Percentiles rank a stretch among this genome's conserved stretches.
Evolutionary conservation across 2,888 invertebrate genomes (phyloP).

Genomic region (Nephrocerus scutellatus): DNA sequence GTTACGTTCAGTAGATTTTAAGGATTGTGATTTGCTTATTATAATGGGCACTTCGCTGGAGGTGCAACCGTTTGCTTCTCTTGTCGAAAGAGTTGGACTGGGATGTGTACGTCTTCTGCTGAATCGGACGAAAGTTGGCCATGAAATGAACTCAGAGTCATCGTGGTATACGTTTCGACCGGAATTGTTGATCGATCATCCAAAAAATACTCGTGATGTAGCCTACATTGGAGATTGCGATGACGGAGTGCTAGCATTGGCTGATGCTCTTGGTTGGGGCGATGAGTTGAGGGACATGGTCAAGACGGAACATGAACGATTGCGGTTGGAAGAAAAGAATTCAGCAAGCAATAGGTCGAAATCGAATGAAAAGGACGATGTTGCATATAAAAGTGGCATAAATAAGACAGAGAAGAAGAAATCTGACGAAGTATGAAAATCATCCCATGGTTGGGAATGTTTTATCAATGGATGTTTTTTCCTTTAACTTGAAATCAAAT

Average conservation of each 20-base stretch:
- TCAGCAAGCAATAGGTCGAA: neutral
- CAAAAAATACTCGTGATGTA: conserved; percentile 62
- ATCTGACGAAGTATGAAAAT: neutral
- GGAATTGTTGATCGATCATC: conserved; percentile 63
- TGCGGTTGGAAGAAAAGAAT: conserved; percentile 38
- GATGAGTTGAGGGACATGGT: conserved; percentile 58
- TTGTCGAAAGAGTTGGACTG: conserved; percentile 67
- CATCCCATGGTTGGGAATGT: no score
- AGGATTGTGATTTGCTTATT: conserved; percentile 81
- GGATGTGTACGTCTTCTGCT: conserved; percentile 77
- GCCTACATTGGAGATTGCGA: conserved; percentile 78
- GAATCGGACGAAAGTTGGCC: conserved; percentile 72
- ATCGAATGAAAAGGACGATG: neutral
- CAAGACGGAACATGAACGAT: conserved; percentile 51
- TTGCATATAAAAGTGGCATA: neutral
- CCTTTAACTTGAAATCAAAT: conserved; percentile 3
- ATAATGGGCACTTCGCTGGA: conserved; percentile 92
- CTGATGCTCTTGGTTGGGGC: conserved; percentile 72
- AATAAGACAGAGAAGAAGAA: neutral
- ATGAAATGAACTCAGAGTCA: conserved; percentile 38
- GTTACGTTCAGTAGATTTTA: conserved; percentile 66
- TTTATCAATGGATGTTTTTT: neutral
- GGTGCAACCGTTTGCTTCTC: conserved; percentile 90
- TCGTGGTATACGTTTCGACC: conserved; percentile 45
- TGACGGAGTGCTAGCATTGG: conserved; percentile 65